phyloP scores from a whole-genome alignment of 2,113 vertebrate genomes.

The Syngnathus floridae region DNA sequence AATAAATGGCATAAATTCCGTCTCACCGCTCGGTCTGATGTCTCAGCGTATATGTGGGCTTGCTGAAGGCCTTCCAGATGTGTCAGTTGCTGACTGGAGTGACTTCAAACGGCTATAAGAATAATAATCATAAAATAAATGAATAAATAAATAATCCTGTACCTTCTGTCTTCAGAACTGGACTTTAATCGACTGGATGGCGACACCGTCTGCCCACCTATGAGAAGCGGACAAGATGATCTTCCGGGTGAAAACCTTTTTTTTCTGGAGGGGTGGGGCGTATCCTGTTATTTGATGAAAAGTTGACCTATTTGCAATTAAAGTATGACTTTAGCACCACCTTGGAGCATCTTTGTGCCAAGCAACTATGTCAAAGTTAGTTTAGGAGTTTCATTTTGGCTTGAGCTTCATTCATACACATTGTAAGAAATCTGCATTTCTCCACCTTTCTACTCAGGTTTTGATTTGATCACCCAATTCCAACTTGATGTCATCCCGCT shows the following conservation, averaged over 20 bases:
- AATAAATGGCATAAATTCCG: conserved; percentile 58
- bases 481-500: conserved; percentile 73
- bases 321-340: not conserved
- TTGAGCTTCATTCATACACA: conserved; percentile 58
- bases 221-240: conserved; percentile 75
- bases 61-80: conserved; percentile 61
- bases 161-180: conserved; percentile 54
- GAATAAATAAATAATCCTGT: not conserved
- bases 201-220: conserved; percentile 70
- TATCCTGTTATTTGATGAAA: no score
- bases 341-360: not conserved
- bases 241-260: conserved; percentile 69
- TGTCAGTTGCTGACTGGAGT: conserved; percentile 45
- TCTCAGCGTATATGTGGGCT: conserved; percentile 57
- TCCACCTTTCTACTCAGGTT: conserved; percentile 52
- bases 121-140: not conserved
- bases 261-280: no score
- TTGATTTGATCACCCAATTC: conserved; percentile 77
- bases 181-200: conserved; percentile 74
- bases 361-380: not conserved
- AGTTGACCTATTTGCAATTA: not conserved
- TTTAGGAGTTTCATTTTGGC: conserved; percentile 25
- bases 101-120: conserved; percentile 32
- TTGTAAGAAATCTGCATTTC: conserved; percentile 10
- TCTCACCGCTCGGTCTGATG: conserved; percentile 53